phyloP scores from a whole-genome alignment of 2,888 invertebrate genomes.

The Tuta absoluta region DNA sequence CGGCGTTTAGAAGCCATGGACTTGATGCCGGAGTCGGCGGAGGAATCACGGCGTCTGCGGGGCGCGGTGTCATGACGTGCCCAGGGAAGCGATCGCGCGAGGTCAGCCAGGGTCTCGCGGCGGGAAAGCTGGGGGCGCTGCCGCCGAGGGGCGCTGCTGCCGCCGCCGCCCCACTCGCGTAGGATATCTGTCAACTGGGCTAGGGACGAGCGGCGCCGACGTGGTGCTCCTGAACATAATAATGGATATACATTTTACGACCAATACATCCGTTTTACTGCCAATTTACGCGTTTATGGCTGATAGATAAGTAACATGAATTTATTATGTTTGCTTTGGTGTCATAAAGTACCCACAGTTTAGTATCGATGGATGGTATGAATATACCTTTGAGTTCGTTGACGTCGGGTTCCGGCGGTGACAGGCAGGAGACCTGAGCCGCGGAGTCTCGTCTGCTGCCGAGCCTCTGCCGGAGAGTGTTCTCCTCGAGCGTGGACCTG shows the following conservation, averaged over 20 bases:
- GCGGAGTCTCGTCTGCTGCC: conserved; percentile 94
- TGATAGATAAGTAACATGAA: neutral
- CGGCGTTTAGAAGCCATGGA: conserved; percentile 87
- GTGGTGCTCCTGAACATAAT: conserved; percentile 75
- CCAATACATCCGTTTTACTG: conserved; percentile 9
- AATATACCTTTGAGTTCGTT: conserved; percentile 69
- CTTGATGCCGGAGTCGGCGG: conserved; percentile 92
- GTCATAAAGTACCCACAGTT: neutral
- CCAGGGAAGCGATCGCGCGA: conserved; percentile 93
- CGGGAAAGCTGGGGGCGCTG: conserved; percentile 87
- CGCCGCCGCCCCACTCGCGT: conserved; percentile 91
- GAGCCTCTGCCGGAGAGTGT: conserved; percentile 90
- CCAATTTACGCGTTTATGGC: conserved; percentile 15
- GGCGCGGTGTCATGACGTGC: conserved; percentile 82
- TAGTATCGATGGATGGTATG: conserved; percentile 3
- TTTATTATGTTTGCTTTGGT: conserved; percentile 1
- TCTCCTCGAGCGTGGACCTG: conserved; percentile 91
- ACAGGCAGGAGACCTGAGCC: conserved; percentile 92
- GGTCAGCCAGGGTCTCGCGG: conserved; percentile 92
- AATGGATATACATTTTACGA: conserved; percentile 18
- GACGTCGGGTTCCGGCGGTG: conserved; percentile 91
- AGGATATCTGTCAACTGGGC: conserved; percentile 94
- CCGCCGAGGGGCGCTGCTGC: conserved; percentile 73
- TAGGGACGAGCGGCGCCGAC: conserved; percentile 90
- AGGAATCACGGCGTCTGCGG: conserved; percentile 91